Evolutionary conservation across 37 sponge, comb jelly and placozoan genomes (phyloP), one percentile per base, ranked within the genome.

Genomic region (Crambe crambe): DNA sequence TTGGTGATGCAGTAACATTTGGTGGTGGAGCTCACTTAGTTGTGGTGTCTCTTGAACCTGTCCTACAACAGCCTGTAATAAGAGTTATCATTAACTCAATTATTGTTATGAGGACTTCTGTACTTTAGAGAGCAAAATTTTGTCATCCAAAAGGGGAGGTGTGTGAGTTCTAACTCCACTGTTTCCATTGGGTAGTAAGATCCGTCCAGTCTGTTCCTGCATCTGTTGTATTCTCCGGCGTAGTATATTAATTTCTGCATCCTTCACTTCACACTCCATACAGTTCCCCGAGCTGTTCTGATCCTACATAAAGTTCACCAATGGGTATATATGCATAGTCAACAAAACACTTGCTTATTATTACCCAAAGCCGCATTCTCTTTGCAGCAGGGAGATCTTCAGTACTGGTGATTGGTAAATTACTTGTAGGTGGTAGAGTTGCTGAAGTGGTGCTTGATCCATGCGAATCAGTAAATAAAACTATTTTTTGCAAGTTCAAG

Each of bases 251-350:
- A 86, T 79, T 40, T 86, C 86, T 38, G 80, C 73, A 63, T 79
- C 74, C 29, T 86, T 86, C 69, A 79, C 68, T 22, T 74, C 73
- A 66, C 86, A 86, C 68, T 79, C 72, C 29, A 67, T 29, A 26
- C 86, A 86, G 37, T n/a, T 38, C 61, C 43, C 56, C 12, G 39
- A 0, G 38, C 36, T 68, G 15, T 12, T 47, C 51, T 47, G 51
- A 12, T 47, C 51, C 51, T 47, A 12, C 12, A 47, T 6, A 29
- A 27, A 61, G 6, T 61, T 8, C 63, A 61, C 6, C 25, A 61
- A 21, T 27, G 25, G 63, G 6, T 20, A 27, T 23, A 21, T 21
- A 61, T 20, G 56, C 25, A 61, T 61, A 61, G 25, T 47, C 10
- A 61, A 9, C 15, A 23, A 61, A 61, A 23, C 12, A 9, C 15